Base-by-base conservation (phyloP, 2,113 vertebrate species). In the Rhabdomys dilectus region DNA sequence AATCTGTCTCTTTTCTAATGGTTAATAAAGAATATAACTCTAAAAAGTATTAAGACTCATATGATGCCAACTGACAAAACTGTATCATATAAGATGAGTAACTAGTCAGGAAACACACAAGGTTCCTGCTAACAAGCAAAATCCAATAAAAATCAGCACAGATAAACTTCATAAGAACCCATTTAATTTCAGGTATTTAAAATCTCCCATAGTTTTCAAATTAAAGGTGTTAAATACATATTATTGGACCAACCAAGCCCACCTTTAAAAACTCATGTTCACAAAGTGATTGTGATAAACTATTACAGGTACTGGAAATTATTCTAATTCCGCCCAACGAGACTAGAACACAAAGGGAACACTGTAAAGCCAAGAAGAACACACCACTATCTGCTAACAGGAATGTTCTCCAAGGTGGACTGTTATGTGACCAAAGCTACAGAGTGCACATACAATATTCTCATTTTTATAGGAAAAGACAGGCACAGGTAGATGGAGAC, bases 171-270 rank as follows among this genome's bases (percentile, higher is more conserved):
- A 89, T 62, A 96, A 15, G 56, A 76, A 89, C 22, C 36, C 4
- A 13, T 75, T 92, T 51, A 90, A 96, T 95, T 75, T 39, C 60
- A 89, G 16, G 91, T 77, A 45, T 34, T 88, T 85, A 97, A 72
- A 34, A 22, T 78, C 31, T 92, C 48, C 70, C 31, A 39, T 53
- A 92, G 53, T 94, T 66, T 70, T 60, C 93, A 72, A 86, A 81
- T 80, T 76, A 72, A 91, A 93, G 26, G 58, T 64, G 66, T 24
- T 31, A 42, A 70, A 70, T 70, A 70, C 15, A 70, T 19, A 17
- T 88, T 31, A 87, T 31, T 64, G 8, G 53, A 75, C 72, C 17
- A 7, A 60, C 36, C 39, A 90, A 56, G 29, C 86, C 86, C 82
- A 92, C 64, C 56, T 68, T 73, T 56, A 58, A 60, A 95, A 77